Evolutionary conservation across 2,113 vertebrate genomes (phyloP).

Genomic region (Trogon melanurus): DNA sequence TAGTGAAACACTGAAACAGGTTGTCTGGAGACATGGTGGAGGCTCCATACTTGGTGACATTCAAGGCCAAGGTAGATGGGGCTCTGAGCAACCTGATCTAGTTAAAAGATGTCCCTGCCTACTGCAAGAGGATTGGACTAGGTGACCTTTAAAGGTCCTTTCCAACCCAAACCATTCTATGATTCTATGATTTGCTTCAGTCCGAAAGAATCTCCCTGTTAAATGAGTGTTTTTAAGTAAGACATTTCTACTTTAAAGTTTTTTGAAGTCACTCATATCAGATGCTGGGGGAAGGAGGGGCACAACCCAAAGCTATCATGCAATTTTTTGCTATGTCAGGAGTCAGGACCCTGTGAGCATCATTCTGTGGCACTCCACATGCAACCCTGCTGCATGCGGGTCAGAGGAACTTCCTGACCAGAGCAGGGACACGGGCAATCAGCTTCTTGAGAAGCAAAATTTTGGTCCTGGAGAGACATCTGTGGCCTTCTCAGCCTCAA

Average conservation of each 20-base stretch:
- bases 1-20: too few relatives aligned
- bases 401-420: not conserved
- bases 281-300: not conserved
- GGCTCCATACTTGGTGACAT: too few relatives aligned
- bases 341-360: not conserved
- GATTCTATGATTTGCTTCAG: not conserved
- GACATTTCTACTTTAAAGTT: not conserved
- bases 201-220: not conserved
- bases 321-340: not conserved
- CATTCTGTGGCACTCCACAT: rapidly evolving
- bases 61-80: too few relatives aligned
- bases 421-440: not conserved
- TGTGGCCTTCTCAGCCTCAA: not conserved
- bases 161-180: too few relatives aligned
- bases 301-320: not conserved
- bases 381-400: not conserved
- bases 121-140: too few relatives aligned
- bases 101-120: too few relatives aligned
- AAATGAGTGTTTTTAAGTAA: not conserved
- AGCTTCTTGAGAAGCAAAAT: not conserved
- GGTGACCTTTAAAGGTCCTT: too few relatives aligned
- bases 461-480: not conserved
- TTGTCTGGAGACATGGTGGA: too few relatives aligned
- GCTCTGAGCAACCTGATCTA: too few relatives aligned
- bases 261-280: not conserved